phyloP scores from a whole-genome alignment of 2,888 invertebrate species.

The Fabriciana adippe region DNA sequence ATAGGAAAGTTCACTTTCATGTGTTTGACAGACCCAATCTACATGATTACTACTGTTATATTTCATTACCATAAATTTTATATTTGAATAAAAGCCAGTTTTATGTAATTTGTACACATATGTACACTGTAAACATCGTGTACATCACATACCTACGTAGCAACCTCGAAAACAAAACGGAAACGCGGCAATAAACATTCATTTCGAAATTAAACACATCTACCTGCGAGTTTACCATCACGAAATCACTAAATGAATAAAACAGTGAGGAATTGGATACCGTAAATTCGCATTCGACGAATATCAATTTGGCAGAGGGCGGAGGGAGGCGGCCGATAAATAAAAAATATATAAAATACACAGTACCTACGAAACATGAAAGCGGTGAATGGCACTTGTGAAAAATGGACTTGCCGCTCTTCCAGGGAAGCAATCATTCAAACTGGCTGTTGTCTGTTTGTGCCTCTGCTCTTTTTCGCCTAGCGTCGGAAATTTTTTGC shows the following conservation, averaged over 20 bases:
- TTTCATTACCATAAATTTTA: constrained; percentile 18
- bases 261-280: constrained; percentile 74
- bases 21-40: neutral
- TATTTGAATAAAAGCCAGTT: constrained; percentile 23
- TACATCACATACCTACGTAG: constrained; percentile 27
- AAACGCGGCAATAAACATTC: constrained; percentile 79
- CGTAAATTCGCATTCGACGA: constrained; percentile 76
- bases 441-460: constrained; percentile 81
- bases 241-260: constrained; percentile 81
- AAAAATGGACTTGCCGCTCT: constrained; percentile 83
- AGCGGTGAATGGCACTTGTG: constrained; percentile 82
- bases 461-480: constrained; percentile 79
- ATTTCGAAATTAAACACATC: constrained; percentile 81
- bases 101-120: constrained; percentile 23
- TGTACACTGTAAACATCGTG: constrained; percentile 39
- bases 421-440: constrained; percentile 82
- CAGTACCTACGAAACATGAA: constrained; percentile 72
- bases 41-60: neutral
- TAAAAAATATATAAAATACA: constrained; percentile 74
- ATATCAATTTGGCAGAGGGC: constrained; percentile 76
- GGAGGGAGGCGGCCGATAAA: constrained; percentile 68
- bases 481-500: constrained; percentile 67
- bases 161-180: constrained; percentile 66
- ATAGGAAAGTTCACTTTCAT: no score
- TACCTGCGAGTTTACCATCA: constrained; percentile 79